Percentiles rank a stretch among this genome's conserved stretches.
phyloP scores from a whole-genome alignment of 2,888 invertebrate species.

The Leucozona laternaria region DNA sequence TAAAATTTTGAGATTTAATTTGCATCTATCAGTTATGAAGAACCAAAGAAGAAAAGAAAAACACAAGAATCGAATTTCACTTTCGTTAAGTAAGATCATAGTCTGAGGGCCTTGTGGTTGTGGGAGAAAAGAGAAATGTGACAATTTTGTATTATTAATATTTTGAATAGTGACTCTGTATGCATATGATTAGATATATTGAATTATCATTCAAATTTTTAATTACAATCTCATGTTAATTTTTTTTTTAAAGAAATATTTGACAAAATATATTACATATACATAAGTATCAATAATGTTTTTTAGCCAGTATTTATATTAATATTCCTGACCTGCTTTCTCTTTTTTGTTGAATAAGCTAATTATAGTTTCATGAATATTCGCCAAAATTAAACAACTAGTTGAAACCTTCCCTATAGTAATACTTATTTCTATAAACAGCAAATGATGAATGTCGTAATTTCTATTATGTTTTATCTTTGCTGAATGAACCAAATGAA shows the following conservation, averaged over 20 bases:
- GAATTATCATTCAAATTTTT: neutral
- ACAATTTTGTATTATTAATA: conserved; percentile 7
- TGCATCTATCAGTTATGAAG: conserved; percentile 17
- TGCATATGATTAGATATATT: neutral
- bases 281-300: neutral
- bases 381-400: neutral
- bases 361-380: neutral
- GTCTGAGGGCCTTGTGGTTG: conserved; percentile 20
- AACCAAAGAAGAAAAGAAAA: neutral
- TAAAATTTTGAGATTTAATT: conserved; percentile 21
- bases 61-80: conserved; percentile 55
- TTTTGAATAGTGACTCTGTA: conserved; percentile 24
- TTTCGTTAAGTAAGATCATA: conserved; percentile 56
- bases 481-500: no score
- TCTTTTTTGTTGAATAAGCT: neutral
- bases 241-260: neutral
- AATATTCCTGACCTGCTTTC: neutral
- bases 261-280: neutral
- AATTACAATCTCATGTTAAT: conserved; percentile 4
- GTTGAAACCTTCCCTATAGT: neutral
- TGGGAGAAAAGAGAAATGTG: conserved; percentile 61
- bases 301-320: neutral
- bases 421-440: neutral
- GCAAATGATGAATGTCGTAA: neutral
- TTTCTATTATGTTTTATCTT: neutral